phyloP scores from a whole-genome alignment of 2,797 vertebrate genomes.

The Monodelphis domestica region DNA sequence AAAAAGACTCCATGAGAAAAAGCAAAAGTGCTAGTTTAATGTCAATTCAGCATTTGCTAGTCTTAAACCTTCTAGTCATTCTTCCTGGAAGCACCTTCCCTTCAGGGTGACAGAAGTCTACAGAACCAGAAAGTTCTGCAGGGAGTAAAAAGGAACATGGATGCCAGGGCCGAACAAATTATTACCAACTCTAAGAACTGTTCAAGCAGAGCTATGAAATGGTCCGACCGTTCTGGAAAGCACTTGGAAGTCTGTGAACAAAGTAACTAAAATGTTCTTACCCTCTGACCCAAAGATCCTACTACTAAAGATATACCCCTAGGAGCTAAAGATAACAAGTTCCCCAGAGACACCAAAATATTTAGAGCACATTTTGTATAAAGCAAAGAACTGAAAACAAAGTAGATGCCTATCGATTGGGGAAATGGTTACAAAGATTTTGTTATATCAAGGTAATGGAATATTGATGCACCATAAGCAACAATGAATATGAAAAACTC shows the following conservation, averaged over 20 bases:
- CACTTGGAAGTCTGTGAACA: neutral
- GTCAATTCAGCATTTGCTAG: conserved; percentile 4
- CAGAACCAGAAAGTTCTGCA: conserved; percentile 13
- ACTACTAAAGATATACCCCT: neutral
- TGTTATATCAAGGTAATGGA: neutral
- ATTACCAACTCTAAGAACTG: neutral
- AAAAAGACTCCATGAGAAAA: too few species aligned
- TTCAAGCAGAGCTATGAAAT: neutral
- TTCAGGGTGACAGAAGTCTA: conserved; percentile 12
- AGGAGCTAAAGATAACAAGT: neutral
- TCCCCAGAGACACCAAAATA: neutral
- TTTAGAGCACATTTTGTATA: neutral
- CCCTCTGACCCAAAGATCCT: neutral
- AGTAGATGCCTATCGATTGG: neutral
- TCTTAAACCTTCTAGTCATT: conserved; percentile 23
- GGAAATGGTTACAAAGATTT: neutral
- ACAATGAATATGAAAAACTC: neutral
- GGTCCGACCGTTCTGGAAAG: neutral
- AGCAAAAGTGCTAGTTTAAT: neutral
- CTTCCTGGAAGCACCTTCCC: conserved; percentile 41
- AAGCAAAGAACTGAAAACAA: neutral
- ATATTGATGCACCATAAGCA: neutral
- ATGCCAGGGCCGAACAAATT: conserved; percentile 15
- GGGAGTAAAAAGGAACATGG: neutral
- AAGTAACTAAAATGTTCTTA: neutral